phyloP scores from a whole-genome alignment of 2,797 vertebrate species.

The Onychomys leucogaster region DNA sequence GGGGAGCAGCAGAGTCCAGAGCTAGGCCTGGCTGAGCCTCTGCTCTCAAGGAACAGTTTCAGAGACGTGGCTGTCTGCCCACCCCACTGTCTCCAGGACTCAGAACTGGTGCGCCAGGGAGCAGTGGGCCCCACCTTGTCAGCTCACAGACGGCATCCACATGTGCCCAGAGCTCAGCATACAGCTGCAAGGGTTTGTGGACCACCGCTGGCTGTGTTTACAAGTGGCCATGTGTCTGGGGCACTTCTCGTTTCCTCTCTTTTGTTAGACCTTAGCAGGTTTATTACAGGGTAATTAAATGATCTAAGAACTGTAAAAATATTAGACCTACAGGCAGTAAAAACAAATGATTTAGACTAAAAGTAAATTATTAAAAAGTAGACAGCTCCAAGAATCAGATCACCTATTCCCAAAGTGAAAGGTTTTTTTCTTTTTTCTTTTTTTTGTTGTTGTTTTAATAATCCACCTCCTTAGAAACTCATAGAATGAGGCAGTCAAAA shows the following conservation, averaged over 20 bases:
- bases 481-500: not conserved
- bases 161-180: not conserved
- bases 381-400: not conserved
- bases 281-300: not conserved
- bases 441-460: not conserved
- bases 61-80: not conserved
- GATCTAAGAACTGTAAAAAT: slow-evolving; percentile 23
- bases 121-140: not conserved
- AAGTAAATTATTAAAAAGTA: not conserved
- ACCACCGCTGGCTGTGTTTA: not conserved
- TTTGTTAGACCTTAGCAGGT: not conserved
- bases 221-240: not conserved
- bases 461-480: not conserved
- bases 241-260: not conserved
- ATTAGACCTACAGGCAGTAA: not conserved
- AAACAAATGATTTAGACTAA: not conserved
- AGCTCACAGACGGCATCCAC: not conserved
- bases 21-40: not conserved
- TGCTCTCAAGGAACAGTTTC: not conserved
- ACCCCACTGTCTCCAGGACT: not conserved
- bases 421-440: too few species aligned
- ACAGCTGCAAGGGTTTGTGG: not conserved
- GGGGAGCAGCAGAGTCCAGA: not conserved
- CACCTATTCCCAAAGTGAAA: not conserved
- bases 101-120: not conserved